These are phyloP conservation scores for Pandion haliaetus DNA, from an alignment of 2,113 vertebrate species.

Conservation along the genomic window DNA sequence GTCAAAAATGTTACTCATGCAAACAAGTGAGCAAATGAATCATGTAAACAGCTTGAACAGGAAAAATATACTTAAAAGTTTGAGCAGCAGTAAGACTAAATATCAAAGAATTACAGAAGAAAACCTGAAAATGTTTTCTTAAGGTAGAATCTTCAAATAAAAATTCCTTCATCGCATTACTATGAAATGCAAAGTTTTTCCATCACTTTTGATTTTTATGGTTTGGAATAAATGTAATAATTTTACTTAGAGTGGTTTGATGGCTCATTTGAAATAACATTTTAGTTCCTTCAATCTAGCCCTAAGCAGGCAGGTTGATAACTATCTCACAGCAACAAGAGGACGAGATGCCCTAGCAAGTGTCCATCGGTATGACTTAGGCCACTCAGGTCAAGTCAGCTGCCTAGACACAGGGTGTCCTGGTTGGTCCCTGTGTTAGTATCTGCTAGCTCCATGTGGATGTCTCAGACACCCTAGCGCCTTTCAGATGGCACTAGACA, in stretches of 20 bases:
- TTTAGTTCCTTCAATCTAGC: not conserved
- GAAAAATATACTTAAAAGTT: not conserved
- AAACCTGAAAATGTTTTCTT: not conserved
- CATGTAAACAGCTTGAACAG: not conserved
- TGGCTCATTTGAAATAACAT: not conserved
- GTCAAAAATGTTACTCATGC: constrained; percentile 33
- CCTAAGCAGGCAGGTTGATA: not conserved
- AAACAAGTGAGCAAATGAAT: constrained; percentile 24
- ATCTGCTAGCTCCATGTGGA: not conserved
- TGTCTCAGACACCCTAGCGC: not conserved
- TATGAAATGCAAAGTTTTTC: not conserved
- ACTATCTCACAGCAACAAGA: not conserved
- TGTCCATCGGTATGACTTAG: not conserved
- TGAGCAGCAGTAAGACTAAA: not conserved
- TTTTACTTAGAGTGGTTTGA: not conserved
- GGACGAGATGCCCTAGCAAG: not conserved
- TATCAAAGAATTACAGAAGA: not conserved
- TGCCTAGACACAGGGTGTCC: not conserved
- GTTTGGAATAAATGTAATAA: not conserved
- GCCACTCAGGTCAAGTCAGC: not conserved
- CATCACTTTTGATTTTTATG: not conserved
- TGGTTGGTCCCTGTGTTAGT: accelerated
- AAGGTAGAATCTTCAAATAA: not conserved
- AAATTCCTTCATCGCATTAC: not conserved
- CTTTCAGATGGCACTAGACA: not conserved